Evolutionary conservation across 2,888 invertebrate genomes (phyloP), one percentile per base, ranked within the genome.

Genomic region (Tinea semifulvella): DNA sequence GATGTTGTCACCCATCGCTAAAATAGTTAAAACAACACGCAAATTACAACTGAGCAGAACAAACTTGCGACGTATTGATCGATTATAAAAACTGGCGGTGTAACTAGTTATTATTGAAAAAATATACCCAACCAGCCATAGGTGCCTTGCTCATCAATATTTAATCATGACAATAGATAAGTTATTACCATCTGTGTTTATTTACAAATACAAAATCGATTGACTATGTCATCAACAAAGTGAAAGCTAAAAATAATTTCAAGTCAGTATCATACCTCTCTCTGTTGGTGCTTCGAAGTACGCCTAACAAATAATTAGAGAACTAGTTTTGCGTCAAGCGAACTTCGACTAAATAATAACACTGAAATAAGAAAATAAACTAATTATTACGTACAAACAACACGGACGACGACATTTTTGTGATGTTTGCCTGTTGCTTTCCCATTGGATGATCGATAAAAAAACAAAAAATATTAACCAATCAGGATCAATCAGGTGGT

Each of bases 1-100:
- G 48, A 67, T 75, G 61, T 92, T 88, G 62, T 88, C 88, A 50
- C 82, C 85, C 89, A 89, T 89, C 54, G 62, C 73, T 73, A 36
- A 2, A 22, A 22, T 7, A 7, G 8, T n/a, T n/a, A n/a, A n/a
- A n/a, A n/a, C n/a, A n/a, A n/a, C n/a, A n/a, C n/a, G n/a, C n/a
- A n/a, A n/a, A n/a, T n/a, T n/a, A n/a, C n/a, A n/a, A n/a, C n/a
- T n/a, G n/a, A n/a, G n/a, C n/a, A n/a, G n/a, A n/a, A n/a, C n/a
- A n/a, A n/a, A n/a, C n/a, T n/a, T n/a, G n/a, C n/a, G n/a, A n/a
- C n/a, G n/a, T n/a, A n/a, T n/a, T n/a, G n/a, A n/a, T n/a, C n/a
- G n/a, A n/a, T n/a, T n/a, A n/a, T n/a, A n/a, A n/a, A n/a, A n/a
- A n/a, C n/a, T n/a, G n/a, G n/a, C n/a, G n/a, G n/a, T n/a, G n/a